Percentiles rank a stretch among this genome's conserved stretches.
Evolutionary conservation across 2,797 vertebrate species (phyloP).

Genomic region (Poliocrania exsul): DNA sequence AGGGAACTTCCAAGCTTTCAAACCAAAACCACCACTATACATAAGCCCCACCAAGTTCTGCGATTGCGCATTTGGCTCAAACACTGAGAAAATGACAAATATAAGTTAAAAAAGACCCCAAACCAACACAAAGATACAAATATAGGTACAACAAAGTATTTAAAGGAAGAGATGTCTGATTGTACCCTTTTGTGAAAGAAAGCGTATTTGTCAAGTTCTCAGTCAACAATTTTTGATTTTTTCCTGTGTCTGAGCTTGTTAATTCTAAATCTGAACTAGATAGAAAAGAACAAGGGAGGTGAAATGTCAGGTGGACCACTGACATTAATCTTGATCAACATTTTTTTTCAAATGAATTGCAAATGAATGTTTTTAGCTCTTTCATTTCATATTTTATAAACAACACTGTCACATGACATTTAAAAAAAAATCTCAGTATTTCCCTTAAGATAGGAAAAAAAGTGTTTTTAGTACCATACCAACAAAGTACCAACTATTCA

Average conservation of each 20-base stretch:
- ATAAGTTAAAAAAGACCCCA: background rate
- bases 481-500: background rate
- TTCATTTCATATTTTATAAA: background rate
- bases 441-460: background rate
- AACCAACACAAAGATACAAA: background rate
- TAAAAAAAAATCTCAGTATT: background rate
- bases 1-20: accelerated
- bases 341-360: background rate
- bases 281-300: background rate
- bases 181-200: background rate
- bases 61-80: background rate
- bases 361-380: background rate
- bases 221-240: background rate
- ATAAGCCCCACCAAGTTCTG: accelerated
- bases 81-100: background rate
- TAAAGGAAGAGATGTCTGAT: background rate
- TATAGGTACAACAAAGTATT: background rate
- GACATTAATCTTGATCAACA: background rate
- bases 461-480: background rate
- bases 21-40: background rate
- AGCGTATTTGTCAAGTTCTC: background rate
- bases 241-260: background rate
- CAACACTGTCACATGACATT: background rate
- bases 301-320: background rate
- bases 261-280: background rate